Conservation (phyloP, 2,797 vertebrate genomes). For the Amblyraja radiata region DNA sequence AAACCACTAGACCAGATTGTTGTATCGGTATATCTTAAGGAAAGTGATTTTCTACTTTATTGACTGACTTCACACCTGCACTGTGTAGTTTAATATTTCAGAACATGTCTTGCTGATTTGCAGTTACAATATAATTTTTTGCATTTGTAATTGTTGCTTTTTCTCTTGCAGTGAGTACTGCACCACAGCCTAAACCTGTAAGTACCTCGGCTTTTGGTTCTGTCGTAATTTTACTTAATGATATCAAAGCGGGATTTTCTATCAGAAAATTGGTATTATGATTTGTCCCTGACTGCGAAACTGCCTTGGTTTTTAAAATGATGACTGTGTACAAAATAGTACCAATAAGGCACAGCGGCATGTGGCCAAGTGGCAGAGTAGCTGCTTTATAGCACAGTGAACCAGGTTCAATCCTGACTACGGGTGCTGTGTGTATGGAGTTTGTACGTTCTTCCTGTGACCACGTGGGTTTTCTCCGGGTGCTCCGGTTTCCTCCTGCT, state of each 20-base stretch:
- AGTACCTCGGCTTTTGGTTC: conserved; percentile 50
- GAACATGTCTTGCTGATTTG: not conserved
- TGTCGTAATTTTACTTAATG: not conserved
- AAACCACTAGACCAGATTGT: not conserved
- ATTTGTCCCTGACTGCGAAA: not conserved
- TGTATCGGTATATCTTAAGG: not conserved
- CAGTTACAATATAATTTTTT: conserved; percentile 21
- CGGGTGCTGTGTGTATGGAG: too few species aligned
- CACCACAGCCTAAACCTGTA: conserved; percentile 86
- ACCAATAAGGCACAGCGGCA: not conserved
- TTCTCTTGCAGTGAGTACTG: conserved; percentile 80
- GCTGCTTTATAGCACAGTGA: too few species aligned
- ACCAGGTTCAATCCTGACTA: too few species aligned
- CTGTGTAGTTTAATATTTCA: not conserved
- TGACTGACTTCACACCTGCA: not conserved
- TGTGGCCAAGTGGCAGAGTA: too few species aligned
- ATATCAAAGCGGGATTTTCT: not conserved
- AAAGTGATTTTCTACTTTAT: not conserved
- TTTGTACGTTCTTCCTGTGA: too few species aligned
- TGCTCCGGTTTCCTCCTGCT: too few species aligned
- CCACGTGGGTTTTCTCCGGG: too few species aligned
- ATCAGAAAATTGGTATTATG: not conserved
- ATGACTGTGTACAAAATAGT: not conserved
- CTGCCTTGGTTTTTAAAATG: not conserved
- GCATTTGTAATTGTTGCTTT: conserved; percentile 41